Base-by-base conservation (phyloP, 35 echinoderm and acorn worm species). In the Anneissia japonica region DNA sequence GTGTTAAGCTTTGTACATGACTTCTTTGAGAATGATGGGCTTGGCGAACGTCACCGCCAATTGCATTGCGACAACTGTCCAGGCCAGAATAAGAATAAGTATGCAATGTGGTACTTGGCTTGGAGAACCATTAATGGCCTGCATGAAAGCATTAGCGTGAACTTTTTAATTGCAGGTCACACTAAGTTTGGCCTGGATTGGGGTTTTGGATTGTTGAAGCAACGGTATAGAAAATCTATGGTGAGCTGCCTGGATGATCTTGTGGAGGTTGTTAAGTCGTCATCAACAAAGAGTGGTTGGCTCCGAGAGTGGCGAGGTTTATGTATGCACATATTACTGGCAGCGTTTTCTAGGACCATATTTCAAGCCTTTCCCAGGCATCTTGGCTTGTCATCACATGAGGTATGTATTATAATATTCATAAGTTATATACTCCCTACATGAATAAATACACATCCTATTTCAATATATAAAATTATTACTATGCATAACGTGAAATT, bases 121-220 rank as follows among this genome's bases (percentile, higher is more conserved):
- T 38, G 32, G 37, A 13, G 37, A 38, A 38, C 32, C 7, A 79
- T 79, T 79, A 3, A 34, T 30, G n/a, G 11, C 26, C 13, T 34
- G 3, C 83, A 85, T 29, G n/a, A 85, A 19, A 28, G 31, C 0
- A 85, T 85, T 0, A 36, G 19, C 1, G 32, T 85, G 0, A 82
- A 89, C 41, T 89, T 89, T 45, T 36, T 89, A 34, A 38, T 88
- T n/a, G 30, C 86, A 11, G 86, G 86, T 0, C 86, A 88, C 37
- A 88, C 86, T 10, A 88, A 88, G 74, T 88, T 88, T 80, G 77
- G 39, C 26, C 86, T 77, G 4, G 28, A 76, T 34, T 23, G 23
- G 28, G 74, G 74, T 30, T 76, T 76, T 76, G 74, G 74, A 23
- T 23, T 76, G 28, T 10, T 76, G 74, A 76, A 76, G 74, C 28